Base-by-base conservation (phyloP, 1,140 invertebrate genomes). In the Mycetomoellerius zeteki region DNA sequence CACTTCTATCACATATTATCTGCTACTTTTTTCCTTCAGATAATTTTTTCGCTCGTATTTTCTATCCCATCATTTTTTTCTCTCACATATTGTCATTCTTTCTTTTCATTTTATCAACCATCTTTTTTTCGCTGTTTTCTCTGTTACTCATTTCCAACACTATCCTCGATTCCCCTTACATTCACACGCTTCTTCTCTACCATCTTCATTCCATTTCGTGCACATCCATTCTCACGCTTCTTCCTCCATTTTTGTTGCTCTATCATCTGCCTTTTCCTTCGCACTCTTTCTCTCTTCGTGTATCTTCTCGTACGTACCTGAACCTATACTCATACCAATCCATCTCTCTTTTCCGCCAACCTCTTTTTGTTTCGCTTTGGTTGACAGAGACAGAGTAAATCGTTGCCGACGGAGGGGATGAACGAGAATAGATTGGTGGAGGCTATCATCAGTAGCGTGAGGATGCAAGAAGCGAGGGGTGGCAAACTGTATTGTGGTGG, bases 361-460 rank as follows among this genome's bases (percentile, higher is more conserved):
- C 60, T 73, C 56, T 78, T 67, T n/a, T 80, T 58, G 24, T 58
- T 81, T 80, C 62, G 77, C 64, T 72, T 89, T n/a, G 24, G 33
- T 19, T 19, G 50, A 86, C 33, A 80, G 75, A 67, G 84, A 80
- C 60, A 69, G 75, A 86, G 33, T 33, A 64, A 84, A 78, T 27
- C 19, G 58, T 43, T 21, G 47, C 37, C 64, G 12, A 43, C 47
- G 37, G 64, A 47, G 56, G 72, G 76, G 86, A 73, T 56, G 80
- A 89, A 78, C 82, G 84, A 90, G 62, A 87, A 84, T 69, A 84
- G 80, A 84, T 84, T 84, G 80, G 80, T 50, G 80, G 69, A 84
- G 54, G 54, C 80, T 73, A 82, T 73, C 69, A 60, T 84, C 27
- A 43, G 85, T 76, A 47, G 75, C 76, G 27, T n/a, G n/a, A 43